Evolutionary conservation across 1,140 invertebrate species (phyloP).

Genomic region (Caerostris darwini): DNA sequence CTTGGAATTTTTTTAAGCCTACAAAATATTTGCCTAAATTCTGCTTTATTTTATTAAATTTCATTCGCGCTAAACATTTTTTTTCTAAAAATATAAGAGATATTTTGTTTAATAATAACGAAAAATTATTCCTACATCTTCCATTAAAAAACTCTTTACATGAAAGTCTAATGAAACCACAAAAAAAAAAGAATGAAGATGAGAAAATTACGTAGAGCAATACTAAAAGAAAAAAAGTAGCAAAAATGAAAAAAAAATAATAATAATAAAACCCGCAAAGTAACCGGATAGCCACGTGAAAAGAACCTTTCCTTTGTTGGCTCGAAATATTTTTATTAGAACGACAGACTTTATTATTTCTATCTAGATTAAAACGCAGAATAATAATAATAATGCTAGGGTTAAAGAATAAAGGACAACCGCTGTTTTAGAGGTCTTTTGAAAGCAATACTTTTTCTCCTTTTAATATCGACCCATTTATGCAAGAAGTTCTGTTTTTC

Average conservation of each 20-base stretch:
- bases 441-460: constrained; percentile 15
- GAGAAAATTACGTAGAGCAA: not conserved
- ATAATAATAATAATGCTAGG: constrained; percentile 46
- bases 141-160: constrained; percentile 3
- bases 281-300: not conserved
- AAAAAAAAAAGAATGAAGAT: not conserved
- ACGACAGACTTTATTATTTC: constrained; percentile 52
- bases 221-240: not conserved
- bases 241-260: not conserved
- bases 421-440: constrained; percentile 27
- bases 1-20: too few species aligned
- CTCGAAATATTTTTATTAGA: constrained; percentile 20
- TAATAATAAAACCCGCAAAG: not conserved
- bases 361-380: not conserved
- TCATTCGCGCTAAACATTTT: too few species aligned
- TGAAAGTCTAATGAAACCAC: not conserved
- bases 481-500: constrained; percentile 47
- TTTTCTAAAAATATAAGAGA: too few species aligned
- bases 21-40: too few species aligned
- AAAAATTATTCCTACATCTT: not conserved
- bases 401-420: constrained; percentile 41
- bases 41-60: too few species aligned
- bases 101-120: not conserved
- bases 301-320: constrained; percentile 7
- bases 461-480: constrained; percentile 61